A percentile compares a stretch with the other conserved stretches of the same genome.
Conservation (phyloP, 2,888 invertebrate genomes). For the Euproctis similis region DNA sequence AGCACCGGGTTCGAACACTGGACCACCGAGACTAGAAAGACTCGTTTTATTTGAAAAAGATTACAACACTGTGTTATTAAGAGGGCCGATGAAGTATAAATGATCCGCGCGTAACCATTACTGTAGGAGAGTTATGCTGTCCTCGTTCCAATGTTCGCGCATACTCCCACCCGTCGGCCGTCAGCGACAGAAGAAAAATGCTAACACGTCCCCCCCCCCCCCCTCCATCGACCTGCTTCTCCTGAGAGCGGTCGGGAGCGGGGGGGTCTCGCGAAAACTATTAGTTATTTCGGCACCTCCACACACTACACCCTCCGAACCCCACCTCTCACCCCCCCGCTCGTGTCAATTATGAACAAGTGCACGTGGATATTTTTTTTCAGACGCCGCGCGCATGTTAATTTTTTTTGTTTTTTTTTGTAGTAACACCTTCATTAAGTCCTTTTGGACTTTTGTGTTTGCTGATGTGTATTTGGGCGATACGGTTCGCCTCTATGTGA, state of each 20-base stretch:
- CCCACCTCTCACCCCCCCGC: slow-evolving; percentile 46
- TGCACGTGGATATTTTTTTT: no score
- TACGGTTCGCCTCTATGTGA: no score
- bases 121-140: slow-evolving; percentile 58
- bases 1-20: no score
- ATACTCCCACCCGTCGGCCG: slow-evolving; percentile 38
- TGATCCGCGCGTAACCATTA: slow-evolving; percentile 65
- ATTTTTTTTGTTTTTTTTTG: no score
- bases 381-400: no score
- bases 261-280: slow-evolving; percentile 76
- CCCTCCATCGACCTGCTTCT: no score
- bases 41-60: slow-evolving; percentile 23
- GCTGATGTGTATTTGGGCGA: no score
- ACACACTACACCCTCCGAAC: no score
- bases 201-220: slow-evolving; percentile 76
- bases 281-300: slow-evolving; percentile 76
- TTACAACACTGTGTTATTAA: slow-evolving; percentile 51
- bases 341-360: slow-evolving; percentile 58
- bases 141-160: slow-evolving; percentile 26
- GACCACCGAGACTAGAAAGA: no score
- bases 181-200: slow-evolving; percentile 75
- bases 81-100: slow-evolving; percentile 70
- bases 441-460: no score
- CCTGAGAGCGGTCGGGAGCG: no score
- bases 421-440: no score